Percentiles rank a stretch among this genome's conserved stretches.
These are phyloP conservation scores for Coleophora flavipennella DNA, from an alignment of 2,888 invertebrate genomes.

Conservation along the genomic window DNA sequence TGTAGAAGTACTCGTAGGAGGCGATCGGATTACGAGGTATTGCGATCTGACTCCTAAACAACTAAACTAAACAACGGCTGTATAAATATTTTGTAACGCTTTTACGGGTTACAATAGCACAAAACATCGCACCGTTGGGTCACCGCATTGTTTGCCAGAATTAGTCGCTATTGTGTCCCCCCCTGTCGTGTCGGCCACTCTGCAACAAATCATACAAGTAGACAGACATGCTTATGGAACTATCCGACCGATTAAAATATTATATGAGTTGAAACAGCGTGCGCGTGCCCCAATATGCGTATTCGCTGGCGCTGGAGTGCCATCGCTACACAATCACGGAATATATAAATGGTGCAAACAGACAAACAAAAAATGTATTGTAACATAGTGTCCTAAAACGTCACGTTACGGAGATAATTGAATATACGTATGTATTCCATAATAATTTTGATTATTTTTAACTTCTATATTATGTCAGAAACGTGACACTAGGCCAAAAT, in stretches of 20 bases:
- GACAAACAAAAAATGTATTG: too few relatives aligned
- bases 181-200: slow-evolving; percentile 14
- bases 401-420: too few relatives aligned
- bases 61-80: slow-evolving; percentile 27
- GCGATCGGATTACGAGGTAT: slow-evolving; percentile 7
- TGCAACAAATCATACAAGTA: slow-evolving; percentile 5
- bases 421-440: too few relatives aligned
- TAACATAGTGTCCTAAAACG: too few relatives aligned
- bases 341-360: too few relatives aligned
- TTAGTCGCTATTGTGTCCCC: slow-evolving; percentile 19
- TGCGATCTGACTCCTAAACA: slow-evolving; percentile 17
- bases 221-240: slow-evolving; percentile 6
- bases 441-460: too few relatives aligned
- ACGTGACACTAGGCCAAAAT: too few relatives aligned
- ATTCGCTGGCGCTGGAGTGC: background rate
- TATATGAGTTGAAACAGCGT: background rate
- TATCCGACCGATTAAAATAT: slow-evolving; percentile 2
- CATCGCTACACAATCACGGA: too few relatives aligned
- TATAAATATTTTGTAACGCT: slow-evolving; percentile 41
- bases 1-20: background rate
- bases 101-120: slow-evolving; percentile 36
- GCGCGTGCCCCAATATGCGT: background rate
- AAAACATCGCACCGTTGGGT: slow-evolving; percentile 31
- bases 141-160: slow-evolving; percentile 34
- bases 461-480: too few relatives aligned